phyloP scores from a whole-genome alignment of 2,888 invertebrate genomes.

The Leptinotarsa tumamoca region DNA sequence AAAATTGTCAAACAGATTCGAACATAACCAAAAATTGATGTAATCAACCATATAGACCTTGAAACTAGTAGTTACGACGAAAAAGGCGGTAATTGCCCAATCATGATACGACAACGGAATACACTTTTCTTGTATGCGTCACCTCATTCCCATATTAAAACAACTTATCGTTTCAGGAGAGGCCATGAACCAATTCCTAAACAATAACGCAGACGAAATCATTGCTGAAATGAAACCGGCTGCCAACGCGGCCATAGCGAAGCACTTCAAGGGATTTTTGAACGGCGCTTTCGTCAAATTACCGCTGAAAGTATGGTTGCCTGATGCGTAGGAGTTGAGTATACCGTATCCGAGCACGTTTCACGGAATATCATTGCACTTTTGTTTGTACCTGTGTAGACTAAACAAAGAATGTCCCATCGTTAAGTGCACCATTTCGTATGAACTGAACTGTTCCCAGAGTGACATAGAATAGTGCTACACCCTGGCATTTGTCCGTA shows the following conservation, averaged over 20 bases:
- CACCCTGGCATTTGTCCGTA: background rate
- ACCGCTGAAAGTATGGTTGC: slow-evolving; percentile 79
- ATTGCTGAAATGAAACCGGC: slow-evolving; percentile 87
- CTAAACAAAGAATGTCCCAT: slow-evolving; percentile 9
- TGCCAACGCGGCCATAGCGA: slow-evolving; percentile 77
- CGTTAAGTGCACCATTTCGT: background rate
- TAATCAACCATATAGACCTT: background rate
- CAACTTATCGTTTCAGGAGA: slow-evolving; percentile 70
- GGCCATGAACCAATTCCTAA: slow-evolving; percentile 87
- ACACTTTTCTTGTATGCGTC: background rate
- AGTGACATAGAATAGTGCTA: background rate
- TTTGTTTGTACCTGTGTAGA: slow-evolving; percentile 4
- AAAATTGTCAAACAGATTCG: background rate
- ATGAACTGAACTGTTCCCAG: slow-evolving; percentile 1
- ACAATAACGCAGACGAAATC: slow-evolving; percentile 83
- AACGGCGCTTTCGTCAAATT: slow-evolving; percentile 80
- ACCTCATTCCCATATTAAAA: slow-evolving; percentile 1
- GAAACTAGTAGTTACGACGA: background rate
- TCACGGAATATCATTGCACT: slow-evolving; percentile 9
- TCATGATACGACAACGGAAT: background rate
- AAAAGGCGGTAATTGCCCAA: background rate
- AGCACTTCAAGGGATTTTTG: slow-evolving; percentile 79
- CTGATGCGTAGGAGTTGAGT: slow-evolving; percentile 55
- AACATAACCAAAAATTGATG: background rate
- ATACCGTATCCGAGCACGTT: slow-evolving; percentile 9